Evolutionary conservation across 92 coral and sea anemone species (phyloP).

Genomic region (Ricordea florida): DNA sequence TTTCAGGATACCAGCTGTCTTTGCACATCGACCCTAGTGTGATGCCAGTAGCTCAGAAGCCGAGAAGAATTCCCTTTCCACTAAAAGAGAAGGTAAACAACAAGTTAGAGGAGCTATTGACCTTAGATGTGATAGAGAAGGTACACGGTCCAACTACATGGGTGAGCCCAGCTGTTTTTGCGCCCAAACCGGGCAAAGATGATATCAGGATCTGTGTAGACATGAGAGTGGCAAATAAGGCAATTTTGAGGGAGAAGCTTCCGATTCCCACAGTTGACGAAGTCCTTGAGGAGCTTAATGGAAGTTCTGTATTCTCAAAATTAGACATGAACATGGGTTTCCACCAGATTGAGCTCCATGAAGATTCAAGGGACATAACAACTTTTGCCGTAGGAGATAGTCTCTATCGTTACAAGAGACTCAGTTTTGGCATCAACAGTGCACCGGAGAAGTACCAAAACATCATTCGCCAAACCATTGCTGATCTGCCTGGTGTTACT

Average conservation of each 20-base stretch:
- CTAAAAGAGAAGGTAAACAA: conserved; percentile 7
- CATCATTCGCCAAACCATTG: too few relatives aligned
- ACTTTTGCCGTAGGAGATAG: too few relatives aligned
- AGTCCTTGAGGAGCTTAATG: too few relatives aligned
- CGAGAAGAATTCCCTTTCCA: conserved; percentile 15
- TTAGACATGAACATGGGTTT: too few relatives aligned
- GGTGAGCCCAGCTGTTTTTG: conserved; percentile 10
- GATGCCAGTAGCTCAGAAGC: conserved; percentile 25
- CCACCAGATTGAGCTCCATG: too few relatives aligned
- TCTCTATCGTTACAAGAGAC: too few relatives aligned
- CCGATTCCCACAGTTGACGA: too few relatives aligned
- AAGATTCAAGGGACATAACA: too few relatives aligned
- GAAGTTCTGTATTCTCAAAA: too few relatives aligned
- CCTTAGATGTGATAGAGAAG: conserved; percentile 15
- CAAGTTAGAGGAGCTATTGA: background rate
- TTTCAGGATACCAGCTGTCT: background rate
- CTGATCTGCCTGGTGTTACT: too few relatives aligned
- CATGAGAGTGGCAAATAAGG: conserved; percentile 4
- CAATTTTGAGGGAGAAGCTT: conserved; percentile 27
- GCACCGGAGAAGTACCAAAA: too few relatives aligned
- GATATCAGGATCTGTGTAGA: conserved; percentile 1
- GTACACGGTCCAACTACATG: conserved; percentile 18
- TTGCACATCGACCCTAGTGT: conserved; percentile 23
- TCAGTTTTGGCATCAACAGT: too few relatives aligned
- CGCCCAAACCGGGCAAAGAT: conserved; percentile 8